phyloP scores from a whole-genome alignment of 2,113 vertebrate species.

The Tapirus terrestris region DNA sequence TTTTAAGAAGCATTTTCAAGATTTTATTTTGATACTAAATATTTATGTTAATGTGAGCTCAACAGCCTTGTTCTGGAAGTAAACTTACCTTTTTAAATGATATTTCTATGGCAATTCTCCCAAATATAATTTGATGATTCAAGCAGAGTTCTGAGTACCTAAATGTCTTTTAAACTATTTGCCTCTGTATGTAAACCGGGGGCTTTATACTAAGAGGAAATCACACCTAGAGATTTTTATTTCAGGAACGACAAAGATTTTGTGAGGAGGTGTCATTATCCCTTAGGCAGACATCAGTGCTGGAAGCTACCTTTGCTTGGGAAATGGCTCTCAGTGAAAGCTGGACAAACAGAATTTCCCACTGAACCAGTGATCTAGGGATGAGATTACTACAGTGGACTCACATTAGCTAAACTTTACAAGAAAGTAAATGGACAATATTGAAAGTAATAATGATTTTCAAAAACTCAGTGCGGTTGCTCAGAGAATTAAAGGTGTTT shows the following conservation, averaged over 20 bases:
- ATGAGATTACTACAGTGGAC: neutral
- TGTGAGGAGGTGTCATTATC: neutral
- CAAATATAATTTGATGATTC: conserved; percentile 20
- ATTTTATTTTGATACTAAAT: conserved; percentile 21
- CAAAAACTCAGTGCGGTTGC: neutral
- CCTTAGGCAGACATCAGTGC: neutral
- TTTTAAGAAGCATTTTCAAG: neutral
- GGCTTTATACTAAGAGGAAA: neutral
- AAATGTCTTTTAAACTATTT: neutral
- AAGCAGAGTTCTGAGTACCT: neutral
- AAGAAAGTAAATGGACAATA: neutral
- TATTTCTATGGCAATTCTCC: conserved; percentile 8
- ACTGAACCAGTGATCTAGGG: neutral
- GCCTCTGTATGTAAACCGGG: neutral
- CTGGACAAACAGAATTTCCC: neutral
- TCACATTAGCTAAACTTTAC: neutral
- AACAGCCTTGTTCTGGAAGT: neutral
- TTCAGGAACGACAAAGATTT: neutral
- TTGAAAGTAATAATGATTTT: neutral
- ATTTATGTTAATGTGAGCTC: neutral
- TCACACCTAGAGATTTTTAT: neutral
- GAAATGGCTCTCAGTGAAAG: neutral
- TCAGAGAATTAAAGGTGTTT: neutral
- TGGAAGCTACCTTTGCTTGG: neutral
- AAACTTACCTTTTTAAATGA: neutral